A percentile compares a stretch with the other conserved stretches of the same genome.
Evolutionary conservation across 2,113 vertebrate species (phyloP).

Genomic region (Paracanthobrama guichenoti): DNA sequence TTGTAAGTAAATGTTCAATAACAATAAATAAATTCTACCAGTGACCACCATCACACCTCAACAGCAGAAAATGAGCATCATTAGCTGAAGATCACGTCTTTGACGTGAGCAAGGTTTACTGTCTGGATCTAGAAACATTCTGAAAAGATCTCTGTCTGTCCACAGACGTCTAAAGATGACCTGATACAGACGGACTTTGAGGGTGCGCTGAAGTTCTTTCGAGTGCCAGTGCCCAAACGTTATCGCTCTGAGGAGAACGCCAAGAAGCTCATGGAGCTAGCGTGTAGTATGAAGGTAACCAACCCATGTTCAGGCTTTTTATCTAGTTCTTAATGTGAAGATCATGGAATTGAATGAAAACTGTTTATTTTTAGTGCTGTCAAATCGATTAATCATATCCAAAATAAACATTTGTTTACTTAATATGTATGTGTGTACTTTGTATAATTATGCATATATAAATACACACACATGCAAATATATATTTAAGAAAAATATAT

Average conservation of each 20-base stretch:
- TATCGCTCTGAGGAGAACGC: slow-evolving; percentile 98
- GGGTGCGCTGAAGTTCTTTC: slow-evolving; percentile 96
- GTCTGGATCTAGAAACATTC: neutral
- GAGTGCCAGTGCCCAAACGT: slow-evolving; percentile 95
- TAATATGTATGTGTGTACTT: no score
- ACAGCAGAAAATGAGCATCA: neutral
- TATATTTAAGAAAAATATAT: no score
- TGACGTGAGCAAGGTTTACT: no score
- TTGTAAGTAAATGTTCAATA: no score
- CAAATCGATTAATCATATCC: no score
- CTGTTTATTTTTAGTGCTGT: no score
- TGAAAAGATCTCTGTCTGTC: neutral
- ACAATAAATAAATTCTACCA: no score
- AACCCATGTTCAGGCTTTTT: neutral
- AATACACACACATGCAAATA: no score
- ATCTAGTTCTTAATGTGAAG: neutral
- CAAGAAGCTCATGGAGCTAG: slow-evolving; percentile 97
- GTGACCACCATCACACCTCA: neutral
- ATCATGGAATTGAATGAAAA: neutral
- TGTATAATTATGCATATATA: no score
- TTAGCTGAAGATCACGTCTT: neutral
- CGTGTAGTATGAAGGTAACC: slow-evolving; percentile 97
- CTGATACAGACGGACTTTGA: slow-evolving; percentile 94
- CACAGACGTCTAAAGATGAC: slow-evolving; percentile 95
- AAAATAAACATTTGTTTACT: no score